phyloP scores from a whole-genome alignment of 1,140 invertebrate genomes.

The Eulimnadia texana region DNA sequence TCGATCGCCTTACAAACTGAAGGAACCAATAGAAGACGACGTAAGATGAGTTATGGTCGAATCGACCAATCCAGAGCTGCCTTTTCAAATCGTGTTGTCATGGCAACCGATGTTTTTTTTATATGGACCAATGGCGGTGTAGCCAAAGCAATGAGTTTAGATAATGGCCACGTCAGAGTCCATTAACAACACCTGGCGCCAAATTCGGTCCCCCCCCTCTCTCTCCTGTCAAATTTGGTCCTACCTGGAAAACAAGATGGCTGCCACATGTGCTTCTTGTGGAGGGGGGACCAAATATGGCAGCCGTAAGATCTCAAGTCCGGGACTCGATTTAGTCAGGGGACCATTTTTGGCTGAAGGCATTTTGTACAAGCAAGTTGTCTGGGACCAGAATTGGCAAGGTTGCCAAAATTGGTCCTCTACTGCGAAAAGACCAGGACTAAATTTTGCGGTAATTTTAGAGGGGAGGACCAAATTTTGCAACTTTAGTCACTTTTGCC shows the following conservation, averaged over 20 bases:
- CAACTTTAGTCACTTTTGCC: no score
- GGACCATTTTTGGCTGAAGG: not conserved
- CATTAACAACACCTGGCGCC: not conserved
- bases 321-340: not conserved
- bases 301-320: no score
- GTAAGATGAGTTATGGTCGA: not conserved
- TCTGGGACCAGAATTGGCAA: not conserved
- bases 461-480: not conserved
- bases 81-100: not conserved
- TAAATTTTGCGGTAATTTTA: not conserved
- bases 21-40: not conserved
- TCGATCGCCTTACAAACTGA: not conserved
- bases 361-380: no score
- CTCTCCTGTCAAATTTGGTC: not conserved
- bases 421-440: no score
- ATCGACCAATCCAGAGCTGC: not conserved
- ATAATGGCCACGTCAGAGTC: not conserved
- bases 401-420: no score
- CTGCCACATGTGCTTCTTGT: no score
- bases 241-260: not conserved
- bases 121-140: not conserved
- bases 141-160: not conserved
- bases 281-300: no score
- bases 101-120: not conserved
- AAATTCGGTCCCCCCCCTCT: not conserved